Conservation (phyloP, 2,888 invertebrate genomes). For the Hoplodrina blanda region DNA sequence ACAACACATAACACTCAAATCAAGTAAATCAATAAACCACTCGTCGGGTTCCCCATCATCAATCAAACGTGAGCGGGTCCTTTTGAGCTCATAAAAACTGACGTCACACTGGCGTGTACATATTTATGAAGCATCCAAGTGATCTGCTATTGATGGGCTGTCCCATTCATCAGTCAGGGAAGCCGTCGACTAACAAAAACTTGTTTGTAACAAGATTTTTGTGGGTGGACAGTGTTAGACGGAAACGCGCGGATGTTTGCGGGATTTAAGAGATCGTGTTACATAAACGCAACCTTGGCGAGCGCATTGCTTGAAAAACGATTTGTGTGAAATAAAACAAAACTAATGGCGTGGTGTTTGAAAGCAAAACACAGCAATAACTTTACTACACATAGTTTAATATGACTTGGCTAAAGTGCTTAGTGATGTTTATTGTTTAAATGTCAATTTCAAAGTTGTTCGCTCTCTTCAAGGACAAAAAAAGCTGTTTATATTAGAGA, state of each 20-base stretch:
- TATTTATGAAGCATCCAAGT: constrained; percentile 88
- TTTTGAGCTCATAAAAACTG: constrained; percentile 83
- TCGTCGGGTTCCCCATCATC: constrained; percentile 76
- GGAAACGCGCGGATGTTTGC: constrained; percentile 53
- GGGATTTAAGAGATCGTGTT: constrained; percentile 41
- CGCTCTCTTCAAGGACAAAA: constrained; percentile 18
- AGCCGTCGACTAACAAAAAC: constrained; percentile 75
- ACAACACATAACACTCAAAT: constrained; percentile 75
- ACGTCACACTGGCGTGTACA: constrained; percentile 85
- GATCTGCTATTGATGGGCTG: constrained; percentile 84
- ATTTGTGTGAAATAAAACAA: constrained; percentile 28
- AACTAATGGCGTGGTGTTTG: constrained; percentile 33
- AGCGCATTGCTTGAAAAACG: constrained; percentile 20
- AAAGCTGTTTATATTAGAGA: constrained; percentile 18
- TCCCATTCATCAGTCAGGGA: constrained; percentile 82
- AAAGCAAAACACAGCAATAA: constrained; percentile 27
- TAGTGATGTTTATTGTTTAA: constrained; percentile 28
- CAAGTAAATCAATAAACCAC: constrained; percentile 82
- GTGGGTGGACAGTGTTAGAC: constrained; percentile 63
- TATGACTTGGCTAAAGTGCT: constrained; percentile 32
- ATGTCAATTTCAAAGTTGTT: constrained; percentile 21
- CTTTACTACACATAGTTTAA: constrained; percentile 26
- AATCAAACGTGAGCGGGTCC: constrained; percentile 75
- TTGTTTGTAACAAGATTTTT: constrained; percentile 70
- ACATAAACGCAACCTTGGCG: constrained; percentile 28